Evolutionary conservation across 2,113 vertebrate species (phyloP).

Genomic region (Vidua chalybeata): DNA sequence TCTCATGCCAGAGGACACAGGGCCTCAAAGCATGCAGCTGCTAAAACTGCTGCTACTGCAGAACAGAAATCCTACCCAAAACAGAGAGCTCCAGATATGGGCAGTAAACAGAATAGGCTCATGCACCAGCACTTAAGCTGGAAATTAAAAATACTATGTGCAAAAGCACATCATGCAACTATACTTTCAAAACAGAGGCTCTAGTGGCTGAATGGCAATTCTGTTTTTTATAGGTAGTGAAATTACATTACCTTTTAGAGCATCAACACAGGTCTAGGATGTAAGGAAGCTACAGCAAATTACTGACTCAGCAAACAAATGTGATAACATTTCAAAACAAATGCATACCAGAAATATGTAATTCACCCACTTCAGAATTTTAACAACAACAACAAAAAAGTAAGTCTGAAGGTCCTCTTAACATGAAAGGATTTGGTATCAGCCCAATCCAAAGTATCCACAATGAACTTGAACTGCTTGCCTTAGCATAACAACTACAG

Average conservation of each 20-base stretch:
- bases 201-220: neutral
- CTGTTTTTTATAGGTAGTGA: neutral
- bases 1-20: accelerated
- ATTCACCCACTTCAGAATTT: neutral
- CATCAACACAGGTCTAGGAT: neutral
- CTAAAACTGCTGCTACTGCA: slow-evolving; percentile 28
- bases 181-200: neutral
- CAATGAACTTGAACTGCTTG: neutral
- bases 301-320: neutral
- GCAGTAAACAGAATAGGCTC: neutral
- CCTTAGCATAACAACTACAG: neutral
- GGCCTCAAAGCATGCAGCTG: neutral
- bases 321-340: neutral
- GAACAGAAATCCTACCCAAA: neutral
- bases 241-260: neutral
- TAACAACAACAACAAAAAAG: neutral
- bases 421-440: neutral
- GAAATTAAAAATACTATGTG: neutral
- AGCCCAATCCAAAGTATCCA: neutral
- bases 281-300: neutral
- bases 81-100: neutral
- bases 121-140: neutral
- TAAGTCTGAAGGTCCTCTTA: neutral
- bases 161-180: neutral
- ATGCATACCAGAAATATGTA: neutral